Evolutionary conservation across 2,888 invertebrate genomes (phyloP).

Genomic region (Drosophila stalkeri): DNA sequence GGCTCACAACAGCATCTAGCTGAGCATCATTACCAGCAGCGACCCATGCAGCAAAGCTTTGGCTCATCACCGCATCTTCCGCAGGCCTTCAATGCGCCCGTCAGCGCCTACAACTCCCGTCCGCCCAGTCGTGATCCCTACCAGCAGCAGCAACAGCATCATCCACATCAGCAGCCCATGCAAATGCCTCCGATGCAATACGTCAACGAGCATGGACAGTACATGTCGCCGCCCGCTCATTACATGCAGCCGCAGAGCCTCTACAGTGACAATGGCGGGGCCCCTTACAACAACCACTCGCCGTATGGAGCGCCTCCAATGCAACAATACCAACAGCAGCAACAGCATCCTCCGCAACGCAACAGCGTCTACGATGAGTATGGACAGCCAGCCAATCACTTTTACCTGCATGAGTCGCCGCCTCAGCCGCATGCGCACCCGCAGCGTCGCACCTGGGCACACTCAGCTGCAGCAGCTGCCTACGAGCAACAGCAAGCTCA

Average conservation of each 20-base stretch:
- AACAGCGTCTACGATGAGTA: conserved; percentile 87
- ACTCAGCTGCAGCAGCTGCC: conserved; percentile 85
- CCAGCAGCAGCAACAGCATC: conserved; percentile 72
- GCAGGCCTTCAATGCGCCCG: conserved; percentile 81
- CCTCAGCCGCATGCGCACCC: conserved; percentile 74
- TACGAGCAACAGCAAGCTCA: conserved; percentile 73
- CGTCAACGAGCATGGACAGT: conserved; percentile 84
- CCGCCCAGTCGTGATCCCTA: conserved; percentile 85
- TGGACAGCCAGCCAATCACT: conserved; percentile 87
- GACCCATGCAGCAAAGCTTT: conserved; percentile 83
- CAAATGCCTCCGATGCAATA: conserved; percentile 83
- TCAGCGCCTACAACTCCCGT: conserved; percentile 82
- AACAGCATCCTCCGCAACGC: conserved; percentile 84
- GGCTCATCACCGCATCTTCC: conserved; percentile 85
- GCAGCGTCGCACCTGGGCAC: conserved; percentile 89
- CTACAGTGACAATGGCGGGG: conserved; percentile 85
- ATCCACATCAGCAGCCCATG: conserved; percentile 68
- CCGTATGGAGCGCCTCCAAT: conserved; percentile 85
- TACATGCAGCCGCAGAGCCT: conserved; percentile 77
- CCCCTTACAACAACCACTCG: conserved; percentile 76
- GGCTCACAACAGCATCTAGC: conserved; percentile 86
- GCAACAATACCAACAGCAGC: conserved; percentile 37
- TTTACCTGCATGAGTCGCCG: conserved; percentile 90
- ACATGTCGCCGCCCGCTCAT: conserved; percentile 82
- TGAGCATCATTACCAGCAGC: conserved; percentile 85